Evolutionary conservation across 2,113 vertebrate species (phyloP).

Genomic region (Condylura cristata): DNA sequence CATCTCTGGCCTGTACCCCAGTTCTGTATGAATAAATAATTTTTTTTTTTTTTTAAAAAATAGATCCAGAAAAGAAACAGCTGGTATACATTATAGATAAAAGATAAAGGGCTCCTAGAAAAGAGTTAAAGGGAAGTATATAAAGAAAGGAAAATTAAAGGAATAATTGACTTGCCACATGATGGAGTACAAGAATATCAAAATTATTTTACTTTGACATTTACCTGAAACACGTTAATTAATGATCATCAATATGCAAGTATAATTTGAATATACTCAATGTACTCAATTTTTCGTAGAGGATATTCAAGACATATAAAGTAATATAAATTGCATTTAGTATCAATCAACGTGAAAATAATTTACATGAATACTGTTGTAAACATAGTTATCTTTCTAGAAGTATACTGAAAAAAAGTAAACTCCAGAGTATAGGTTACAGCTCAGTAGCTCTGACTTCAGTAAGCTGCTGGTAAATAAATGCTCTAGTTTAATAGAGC

Average conservation of each 20-base stretch:
- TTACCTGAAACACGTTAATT: constrained; percentile 16
- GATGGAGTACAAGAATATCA: neutral
- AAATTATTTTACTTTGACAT: neutral
- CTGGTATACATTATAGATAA: neutral
- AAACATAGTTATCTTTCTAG: neutral
- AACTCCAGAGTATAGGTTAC: neutral
- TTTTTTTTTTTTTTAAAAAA: too few species aligned
- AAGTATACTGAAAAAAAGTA: neutral
- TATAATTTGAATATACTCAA: constrained; percentile 4
- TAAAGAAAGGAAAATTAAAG: constrained; percentile 1
- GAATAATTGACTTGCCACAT: neutral
- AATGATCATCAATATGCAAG: neutral
- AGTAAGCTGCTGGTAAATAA: neutral
- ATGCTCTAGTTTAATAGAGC: neutral
- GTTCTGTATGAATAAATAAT: too few species aligned
- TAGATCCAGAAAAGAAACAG: neutral
- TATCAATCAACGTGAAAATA: neutral
- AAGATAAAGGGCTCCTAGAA: neutral
- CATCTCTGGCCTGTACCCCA: too few species aligned
- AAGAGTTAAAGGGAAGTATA: neutral
- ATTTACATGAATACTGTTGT: neutral
- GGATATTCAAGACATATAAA: neutral
- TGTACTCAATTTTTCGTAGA: neutral
- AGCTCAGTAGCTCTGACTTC: neutral
- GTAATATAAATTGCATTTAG: neutral